Percentiles rank a stretch among this genome's conserved stretches.
Evolutionary conservation across 2,113 vertebrate genomes (phyloP).

Genomic region (Osmerus eperlanus): DNA sequence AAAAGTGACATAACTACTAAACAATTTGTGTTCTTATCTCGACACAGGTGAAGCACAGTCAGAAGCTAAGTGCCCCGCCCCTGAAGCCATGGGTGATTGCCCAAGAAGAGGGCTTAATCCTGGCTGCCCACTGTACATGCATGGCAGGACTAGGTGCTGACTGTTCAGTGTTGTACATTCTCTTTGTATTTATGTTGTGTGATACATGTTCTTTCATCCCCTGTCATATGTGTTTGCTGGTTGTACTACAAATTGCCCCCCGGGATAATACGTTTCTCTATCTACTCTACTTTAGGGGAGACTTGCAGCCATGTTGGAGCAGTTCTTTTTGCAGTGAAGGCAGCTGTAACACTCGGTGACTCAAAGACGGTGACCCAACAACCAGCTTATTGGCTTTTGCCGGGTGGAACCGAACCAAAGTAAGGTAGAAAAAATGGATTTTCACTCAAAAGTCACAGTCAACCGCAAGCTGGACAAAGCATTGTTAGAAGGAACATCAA

Average conservation of each 20-base stretch:
- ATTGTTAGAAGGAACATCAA: constrained; percentile 6
- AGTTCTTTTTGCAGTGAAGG: too few relatives aligned
- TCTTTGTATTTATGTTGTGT: too few relatives aligned
- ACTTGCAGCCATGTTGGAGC: too few relatives aligned
- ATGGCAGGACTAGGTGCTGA: constrained; percentile 1
- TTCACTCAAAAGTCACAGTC: constrained; percentile 13
- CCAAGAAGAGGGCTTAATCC: neutral
- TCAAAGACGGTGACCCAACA: too few relatives aligned
- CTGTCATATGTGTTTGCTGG: too few relatives aligned
- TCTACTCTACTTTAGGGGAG: too few relatives aligned
- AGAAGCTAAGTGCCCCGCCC: constrained; percentile 3
- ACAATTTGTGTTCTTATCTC: constrained; percentile 5
- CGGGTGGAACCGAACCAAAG: constrained; percentile 71
- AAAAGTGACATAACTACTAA: neutral
- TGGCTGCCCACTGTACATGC: constrained; percentile 3
- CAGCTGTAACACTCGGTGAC: too few relatives aligned
- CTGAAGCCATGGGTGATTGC: constrained; percentile 3
- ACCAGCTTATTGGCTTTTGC: too few relatives aligned
- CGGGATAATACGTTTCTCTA: too few relatives aligned
- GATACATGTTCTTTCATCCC: too few relatives aligned
- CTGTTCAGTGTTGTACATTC: too few relatives aligned
- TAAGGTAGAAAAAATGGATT: constrained; percentile 19
- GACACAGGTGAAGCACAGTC: constrained; percentile 5
- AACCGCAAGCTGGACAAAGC: constrained; percentile 15
- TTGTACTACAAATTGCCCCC: too few relatives aligned